These are phyloP conservation scores for Cryptoblepharus egeriae DNA, from an alignment of 2,797 vertebrate genomes.

Conservation along the genomic window DNA sequence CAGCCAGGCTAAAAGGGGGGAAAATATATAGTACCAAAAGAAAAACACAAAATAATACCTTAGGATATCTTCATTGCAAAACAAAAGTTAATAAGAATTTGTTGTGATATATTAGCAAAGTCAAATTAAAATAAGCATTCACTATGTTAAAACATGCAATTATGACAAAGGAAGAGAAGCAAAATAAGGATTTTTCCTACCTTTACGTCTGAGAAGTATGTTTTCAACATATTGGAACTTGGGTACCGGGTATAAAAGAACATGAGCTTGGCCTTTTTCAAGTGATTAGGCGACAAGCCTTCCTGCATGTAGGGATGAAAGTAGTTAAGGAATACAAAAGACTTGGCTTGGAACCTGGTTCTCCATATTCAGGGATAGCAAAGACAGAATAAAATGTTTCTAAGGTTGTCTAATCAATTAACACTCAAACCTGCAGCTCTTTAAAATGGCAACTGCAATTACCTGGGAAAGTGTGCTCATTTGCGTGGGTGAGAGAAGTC, in stretches of 20 bases:
- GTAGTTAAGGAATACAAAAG: slow-evolving; percentile 88
- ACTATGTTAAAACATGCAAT: slow-evolving; percentile 44
- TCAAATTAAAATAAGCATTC: slow-evolving; percentile 10
- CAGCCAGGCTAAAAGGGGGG: not conserved
- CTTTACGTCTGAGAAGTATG: slow-evolving; percentile 98
- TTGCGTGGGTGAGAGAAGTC: not conserved
- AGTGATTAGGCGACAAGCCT: slow-evolving; percentile 96
- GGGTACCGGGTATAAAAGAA: slow-evolving; percentile 99
- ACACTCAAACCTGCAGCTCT: slow-evolving; percentile 4
- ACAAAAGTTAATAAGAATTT: slow-evolving; percentile 33
- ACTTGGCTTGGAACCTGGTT: slow-evolving; percentile 43
- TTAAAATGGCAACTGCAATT: rapidly evolving
- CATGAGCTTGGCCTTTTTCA: slow-evolving; percentile 99
- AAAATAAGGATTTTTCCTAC: slow-evolving; percentile 78
- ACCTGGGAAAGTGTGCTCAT: slow-evolving; percentile 14
- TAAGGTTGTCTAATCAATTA: slow-evolving; percentile 29
- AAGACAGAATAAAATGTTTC: not conserved
- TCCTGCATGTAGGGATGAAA: slow-evolving; percentile 93
- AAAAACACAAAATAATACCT: not conserved
- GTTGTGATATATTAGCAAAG: slow-evolving; percentile 24
- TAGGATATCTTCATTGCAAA: slow-evolving; percentile 31
- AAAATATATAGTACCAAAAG: not conserved
- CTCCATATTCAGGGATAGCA: not conserved
- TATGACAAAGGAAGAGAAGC: slow-evolving; percentile 17
- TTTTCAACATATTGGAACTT: slow-evolving; percentile 99